Conservation (phyloP, 2,888 invertebrate species). For the Cosmopolites sordidus region DNA sequence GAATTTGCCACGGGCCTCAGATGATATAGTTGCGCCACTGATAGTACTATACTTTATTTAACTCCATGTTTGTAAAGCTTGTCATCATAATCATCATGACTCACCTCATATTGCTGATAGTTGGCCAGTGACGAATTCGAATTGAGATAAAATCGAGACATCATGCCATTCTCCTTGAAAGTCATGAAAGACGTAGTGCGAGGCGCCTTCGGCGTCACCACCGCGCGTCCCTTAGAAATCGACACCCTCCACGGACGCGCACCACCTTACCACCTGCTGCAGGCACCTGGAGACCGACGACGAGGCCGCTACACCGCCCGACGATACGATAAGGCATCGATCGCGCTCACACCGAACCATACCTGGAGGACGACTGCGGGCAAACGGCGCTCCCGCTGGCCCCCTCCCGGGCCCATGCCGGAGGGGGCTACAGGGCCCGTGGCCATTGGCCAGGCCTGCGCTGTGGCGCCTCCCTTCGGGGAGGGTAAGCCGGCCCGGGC, state of each 20-base stretch:
- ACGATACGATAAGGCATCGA: conserved; percentile 30
- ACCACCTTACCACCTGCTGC: neutral
- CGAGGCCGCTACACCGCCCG: neutral
- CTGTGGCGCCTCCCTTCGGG: conserved; percentile 46
- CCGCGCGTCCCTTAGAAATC: neutral
- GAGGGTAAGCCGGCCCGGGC: conserved; percentile 46
- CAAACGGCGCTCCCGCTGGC: conserved; percentile 17
- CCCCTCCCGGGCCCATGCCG: conserved; percentile 29
- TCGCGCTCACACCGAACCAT: conserved; percentile 34
- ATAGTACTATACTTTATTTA: no score
- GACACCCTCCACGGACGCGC: neutral
- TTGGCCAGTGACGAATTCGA: conserved; percentile 47
- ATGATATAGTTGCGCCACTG: no score
- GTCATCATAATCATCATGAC: no score
- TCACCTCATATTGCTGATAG: conserved; percentile 49
- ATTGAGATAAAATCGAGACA: conserved; percentile 48
- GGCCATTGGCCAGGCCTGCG: conserved; percentile 48
- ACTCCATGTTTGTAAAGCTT: no score
- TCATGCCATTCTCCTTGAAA: conserved; percentile 43
- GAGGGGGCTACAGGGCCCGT: conserved; percentile 46
- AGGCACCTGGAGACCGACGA: neutral
- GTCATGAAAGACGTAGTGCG: conserved; percentile 15
- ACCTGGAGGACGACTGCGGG: conserved; percentile 36
- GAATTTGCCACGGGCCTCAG: no score
- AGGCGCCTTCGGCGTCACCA: neutral